Conservation (phyloP, 1,140 invertebrate genomes). For the Stratiolaelaps scimitus region DNA sequence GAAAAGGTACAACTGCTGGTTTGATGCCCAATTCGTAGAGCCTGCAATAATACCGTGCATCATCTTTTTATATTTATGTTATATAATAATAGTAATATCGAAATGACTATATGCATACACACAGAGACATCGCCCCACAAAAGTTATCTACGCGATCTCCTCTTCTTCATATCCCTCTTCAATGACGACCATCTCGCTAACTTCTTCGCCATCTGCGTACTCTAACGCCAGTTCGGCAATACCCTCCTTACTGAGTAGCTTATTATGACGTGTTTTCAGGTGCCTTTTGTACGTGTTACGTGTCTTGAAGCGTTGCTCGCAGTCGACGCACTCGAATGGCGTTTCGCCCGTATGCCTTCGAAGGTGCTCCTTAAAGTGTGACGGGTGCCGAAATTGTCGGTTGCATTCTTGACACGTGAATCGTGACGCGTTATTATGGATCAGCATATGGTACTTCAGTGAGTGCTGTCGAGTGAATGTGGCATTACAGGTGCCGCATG, state of each 20-base stretch:
- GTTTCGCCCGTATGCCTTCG: slow-evolving; percentile 54
- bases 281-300: slow-evolving; percentile 54
- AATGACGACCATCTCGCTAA: slow-evolving; percentile 25
- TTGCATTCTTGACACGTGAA: slow-evolving; percentile 53
- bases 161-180: slow-evolving; percentile 9
- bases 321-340: slow-evolving; percentile 53
- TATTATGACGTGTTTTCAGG: slow-evolving; percentile 41
- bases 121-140: background rate
- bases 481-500: slow-evolving; percentile 50
- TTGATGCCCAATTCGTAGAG: no score
- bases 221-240: slow-evolving; percentile 17
- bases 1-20: no score
- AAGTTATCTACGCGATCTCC: background rate
- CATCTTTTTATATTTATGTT: no score
- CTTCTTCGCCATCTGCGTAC: slow-evolving; percentile 23
- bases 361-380: slow-evolving; percentile 54
- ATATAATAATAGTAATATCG: no score
- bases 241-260: slow-evolving; percentile 24
- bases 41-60: no score
- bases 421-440: slow-evolving; percentile 53
- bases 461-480: slow-evolving; percentile 55
- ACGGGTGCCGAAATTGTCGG: slow-evolving; percentile 54
- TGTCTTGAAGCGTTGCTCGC: slow-evolving; percentile 50
- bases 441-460: slow-evolving; percentile 55
- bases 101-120: no score